phyloP scores from a whole-genome alignment of 1,140 invertebrate genomes.

The Plodia interpunctella region DNA sequence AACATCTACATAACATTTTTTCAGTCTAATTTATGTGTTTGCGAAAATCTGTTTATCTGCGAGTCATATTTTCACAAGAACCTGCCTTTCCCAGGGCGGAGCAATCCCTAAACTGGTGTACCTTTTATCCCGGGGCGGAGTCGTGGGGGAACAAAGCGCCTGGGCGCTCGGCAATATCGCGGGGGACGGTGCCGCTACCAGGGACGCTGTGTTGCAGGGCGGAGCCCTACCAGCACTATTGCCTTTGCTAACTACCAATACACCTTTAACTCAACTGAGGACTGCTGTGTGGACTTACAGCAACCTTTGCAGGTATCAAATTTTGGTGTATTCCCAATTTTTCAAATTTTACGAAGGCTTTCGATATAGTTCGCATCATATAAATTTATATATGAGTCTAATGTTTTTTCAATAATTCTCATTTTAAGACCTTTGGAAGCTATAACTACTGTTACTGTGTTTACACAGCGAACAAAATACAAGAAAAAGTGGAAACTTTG shows the following conservation, averaged over 20 bases:
- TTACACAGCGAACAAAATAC: too few species aligned
- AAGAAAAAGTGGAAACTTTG: too few species aligned
- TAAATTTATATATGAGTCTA: too few species aligned
- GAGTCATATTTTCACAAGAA: too few species aligned
- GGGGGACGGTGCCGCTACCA: constrained; percentile 87
- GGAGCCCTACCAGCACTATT: constrained; percentile 83
- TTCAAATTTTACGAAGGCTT: too few species aligned
- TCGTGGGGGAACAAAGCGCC: constrained; percentile 96
- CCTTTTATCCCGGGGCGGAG: constrained; percentile 85
- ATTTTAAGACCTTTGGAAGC: too few species aligned
- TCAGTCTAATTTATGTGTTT: constrained; percentile 2
- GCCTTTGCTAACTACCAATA: constrained; percentile 78
- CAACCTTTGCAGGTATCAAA: constrained; percentile 80
- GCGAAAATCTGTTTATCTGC: too few species aligned
- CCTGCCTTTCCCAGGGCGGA: constrained; percentile 74
- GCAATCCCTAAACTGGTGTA: constrained; percentile 91
- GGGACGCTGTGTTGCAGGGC: constrained; percentile 85
- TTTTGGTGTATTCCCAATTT: too few species aligned
- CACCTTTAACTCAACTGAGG: constrained; percentile 59
- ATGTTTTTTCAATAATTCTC: too few species aligned
- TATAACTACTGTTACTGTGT: too few species aligned
- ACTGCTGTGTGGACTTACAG: constrained; percentile 94
- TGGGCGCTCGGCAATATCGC: constrained; percentile 99
- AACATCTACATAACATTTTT: too few species aligned
- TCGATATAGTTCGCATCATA: too few species aligned